These are phyloP conservation scores for Lepidothrix coronata DNA, from an alignment of 2,113 vertebrate species.

Conservation along the genomic window DNA sequence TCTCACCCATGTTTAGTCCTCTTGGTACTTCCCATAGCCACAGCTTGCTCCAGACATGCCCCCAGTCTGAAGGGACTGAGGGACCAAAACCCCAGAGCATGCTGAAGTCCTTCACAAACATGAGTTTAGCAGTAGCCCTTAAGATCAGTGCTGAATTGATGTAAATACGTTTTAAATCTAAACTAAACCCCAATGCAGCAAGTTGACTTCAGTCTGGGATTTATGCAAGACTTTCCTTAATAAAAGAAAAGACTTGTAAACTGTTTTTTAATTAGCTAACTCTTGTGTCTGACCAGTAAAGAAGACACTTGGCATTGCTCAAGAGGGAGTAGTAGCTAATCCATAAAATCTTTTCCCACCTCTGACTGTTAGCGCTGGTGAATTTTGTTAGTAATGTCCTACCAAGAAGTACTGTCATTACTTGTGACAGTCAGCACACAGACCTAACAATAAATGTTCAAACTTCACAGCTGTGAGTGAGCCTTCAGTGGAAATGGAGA, in stretches of 20 bases:
- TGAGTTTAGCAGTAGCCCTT: not conserved
- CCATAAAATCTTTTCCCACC: slow-evolving; percentile 1
- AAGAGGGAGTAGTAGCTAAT: not conserved
- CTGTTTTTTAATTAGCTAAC: not conserved
- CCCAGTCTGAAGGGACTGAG: not conserved
- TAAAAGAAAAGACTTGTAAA: not conserved
- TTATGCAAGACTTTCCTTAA: slow-evolving; percentile 1
- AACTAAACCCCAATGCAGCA: not conserved
- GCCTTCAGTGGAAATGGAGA: not conserved
- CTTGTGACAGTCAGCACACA: not conserved
- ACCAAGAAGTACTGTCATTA: not conserved
- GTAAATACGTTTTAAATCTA: slow-evolving; percentile 16
- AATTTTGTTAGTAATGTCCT: not conserved
- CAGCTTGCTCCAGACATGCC: not conserved
- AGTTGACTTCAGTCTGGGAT: not conserved
- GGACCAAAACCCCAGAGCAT: not conserved
- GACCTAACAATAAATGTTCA: not conserved
- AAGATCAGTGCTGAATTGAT: not conserved
- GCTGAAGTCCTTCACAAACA: not conserved
- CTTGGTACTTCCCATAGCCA: not conserved
- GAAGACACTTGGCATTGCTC: not conserved
- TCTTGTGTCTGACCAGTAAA: not conserved
- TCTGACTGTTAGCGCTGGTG: not conserved
- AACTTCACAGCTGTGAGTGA: not conserved
- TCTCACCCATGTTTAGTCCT: not conserved